A percentile compares a stretch with the other conserved stretches of the same genome.
These are phyloP conservation scores for Apocrypta bakeri DNA, from an alignment of 1,140 invertebrate species.

Conservation along the genomic window DNA sequence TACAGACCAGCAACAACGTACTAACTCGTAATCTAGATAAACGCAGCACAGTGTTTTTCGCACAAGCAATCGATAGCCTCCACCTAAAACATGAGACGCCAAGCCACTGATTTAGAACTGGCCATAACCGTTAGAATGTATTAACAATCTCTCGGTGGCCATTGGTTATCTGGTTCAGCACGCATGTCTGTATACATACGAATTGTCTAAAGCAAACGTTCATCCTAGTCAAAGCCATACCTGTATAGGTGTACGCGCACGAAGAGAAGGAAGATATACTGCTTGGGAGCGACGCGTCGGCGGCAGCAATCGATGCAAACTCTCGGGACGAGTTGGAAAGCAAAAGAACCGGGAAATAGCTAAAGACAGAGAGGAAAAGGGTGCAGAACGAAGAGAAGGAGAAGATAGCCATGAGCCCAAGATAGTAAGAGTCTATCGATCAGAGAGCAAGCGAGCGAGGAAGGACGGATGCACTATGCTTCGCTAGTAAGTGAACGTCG, in stretches of 20 bases:
- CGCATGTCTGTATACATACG: not conserved
- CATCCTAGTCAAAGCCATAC: not conserved
- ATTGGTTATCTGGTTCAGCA: no score
- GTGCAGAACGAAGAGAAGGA: slow-evolving; percentile 2
- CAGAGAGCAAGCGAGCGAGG: slow-evolving; percentile 3
- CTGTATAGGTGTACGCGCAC: not conserved
- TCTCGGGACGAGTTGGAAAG: not conserved
- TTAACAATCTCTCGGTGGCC: not conserved
- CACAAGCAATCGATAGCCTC: not conserved
- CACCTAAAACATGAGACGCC: not conserved
- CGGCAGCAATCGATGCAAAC: slow-evolving; percentile 1
- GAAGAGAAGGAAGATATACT: not conserved
- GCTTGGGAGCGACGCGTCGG: not conserved
- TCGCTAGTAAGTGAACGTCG: slow-evolving; percentile 40
- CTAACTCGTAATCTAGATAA: not conserved
- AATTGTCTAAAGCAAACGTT: not conserved
- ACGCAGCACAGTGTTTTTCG: no score
- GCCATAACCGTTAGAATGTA: slow-evolving; percentile 13
- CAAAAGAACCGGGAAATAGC: not conserved
- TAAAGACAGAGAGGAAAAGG: slow-evolving; percentile 14
- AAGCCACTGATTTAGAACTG: not conserved
- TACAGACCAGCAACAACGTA: no score
- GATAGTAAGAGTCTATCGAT: slow-evolving; percentile 47
- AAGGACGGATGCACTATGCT: slow-evolving; percentile 33
- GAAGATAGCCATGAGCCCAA: slow-evolving; percentile 9